Evolutionary conservation across 37 sponge, comb jelly and placozoan species (phyloP), one percentile per base, ranked within the genome.

Genomic region (Theonella swinhoei): DNA sequence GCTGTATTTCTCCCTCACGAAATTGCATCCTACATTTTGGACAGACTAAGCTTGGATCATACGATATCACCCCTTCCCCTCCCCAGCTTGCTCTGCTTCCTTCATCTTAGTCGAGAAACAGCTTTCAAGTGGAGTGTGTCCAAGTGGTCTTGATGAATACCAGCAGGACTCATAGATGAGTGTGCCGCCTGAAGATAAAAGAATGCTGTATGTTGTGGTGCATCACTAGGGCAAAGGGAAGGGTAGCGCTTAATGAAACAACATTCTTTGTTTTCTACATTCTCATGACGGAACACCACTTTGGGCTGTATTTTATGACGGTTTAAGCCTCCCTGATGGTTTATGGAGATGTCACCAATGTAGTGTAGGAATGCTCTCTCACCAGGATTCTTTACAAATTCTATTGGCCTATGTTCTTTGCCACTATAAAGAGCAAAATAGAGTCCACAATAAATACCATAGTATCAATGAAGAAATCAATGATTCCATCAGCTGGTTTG

Each of bases 1-100:
- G 76, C 31, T 88, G 88, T 38, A 88, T 88, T 36, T 88, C 88
- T 61, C 89, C 89, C 7, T 68, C 75, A 9, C 89, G 62, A 61
- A 59, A 77, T 32, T 30, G 0, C 68, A 26, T 69, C 24, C 63
- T 62, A 78, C 89, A 88, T 35, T 69, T 77, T 0, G 89, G 89
- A 72, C 89, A 88, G 23, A 78, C 74, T 26, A 88, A 47, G 68
- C 83, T 88, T 14, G 89, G 83, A 70, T 88, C 89, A 30, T 65
- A 77, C 0, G 89, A 83, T 43, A 32, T 23, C 22, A 25, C 83
- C 40, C 54, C 7, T 47, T 14, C 14, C 54, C 54, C 54, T 47
- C 54, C 54, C 11, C 54, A 7, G 14, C 54, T 14, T 47, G 54
- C 54, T 47, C 54, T 7, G 7, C 54, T 14, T 47, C 54, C 54